Evolutionary conservation across 2,113 vertebrate species (phyloP), one percentile per base, ranked within the genome.

Genomic region (Oryzias woworae): DNA sequence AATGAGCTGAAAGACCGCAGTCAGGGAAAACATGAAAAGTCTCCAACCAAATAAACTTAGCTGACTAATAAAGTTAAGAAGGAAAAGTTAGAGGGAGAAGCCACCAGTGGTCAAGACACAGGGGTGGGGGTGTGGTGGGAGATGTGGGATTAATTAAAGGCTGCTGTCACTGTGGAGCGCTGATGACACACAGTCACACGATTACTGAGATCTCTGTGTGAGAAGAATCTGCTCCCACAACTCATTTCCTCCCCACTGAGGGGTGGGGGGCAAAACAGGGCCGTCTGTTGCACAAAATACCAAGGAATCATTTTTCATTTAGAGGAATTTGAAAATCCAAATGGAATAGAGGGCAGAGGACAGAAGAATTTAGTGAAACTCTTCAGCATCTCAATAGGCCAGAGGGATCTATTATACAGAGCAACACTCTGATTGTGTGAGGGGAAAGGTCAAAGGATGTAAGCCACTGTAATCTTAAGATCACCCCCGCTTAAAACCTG

Each of bases 401-500:
- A 84, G 73, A 85, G 81, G 88, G 90, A 93, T 84, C 77, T 71
- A 91, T 89, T 93, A 91, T 81, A 90, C 81, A 76, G 83, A 90
- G 79, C 71, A 87, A 89, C 90, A 80, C 76, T 51, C 73, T 75
- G 83, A 75, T 83, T 16, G 53, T 49, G 47, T 69, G 63, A 65
- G 54, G 62, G 65, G 73, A 28, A 55, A 73, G 92, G 90, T 93
- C 86, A 92, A 88, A 92, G 90, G 83, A 92, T 87, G 82, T 89
- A 94, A 94, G 44, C 85, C 87, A 83, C 84, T 91, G 89, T 95
- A 96, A 95, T 94, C 89, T 89, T 87, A 71, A 17, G 16, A 84
- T 91, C 91, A 91, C 83, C 81, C 84, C 87, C 89, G 85, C 81
- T 87, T 90, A 89, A 89, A 91, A 91, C 78, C 80, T 82, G 67